phyloP scores from a whole-genome alignment of 2,113 vertebrate species.

The Paramormyrops kingsleyae region DNA sequence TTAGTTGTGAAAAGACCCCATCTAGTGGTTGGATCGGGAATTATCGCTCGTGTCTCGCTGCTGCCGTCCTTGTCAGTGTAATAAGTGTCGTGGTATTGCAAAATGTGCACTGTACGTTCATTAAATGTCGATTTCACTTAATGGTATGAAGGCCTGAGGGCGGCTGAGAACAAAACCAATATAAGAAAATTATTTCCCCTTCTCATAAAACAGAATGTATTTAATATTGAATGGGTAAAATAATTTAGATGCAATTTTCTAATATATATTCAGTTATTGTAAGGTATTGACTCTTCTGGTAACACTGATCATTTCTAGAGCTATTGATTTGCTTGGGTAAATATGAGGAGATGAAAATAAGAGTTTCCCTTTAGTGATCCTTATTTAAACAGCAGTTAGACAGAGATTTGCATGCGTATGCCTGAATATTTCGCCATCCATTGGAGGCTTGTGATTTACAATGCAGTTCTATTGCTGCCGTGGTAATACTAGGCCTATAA shows the following conservation, averaged over 20 bases:
- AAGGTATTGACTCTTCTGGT: background rate
- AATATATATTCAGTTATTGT: background rate
- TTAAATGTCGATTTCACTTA: background rate
- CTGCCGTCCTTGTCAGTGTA: background rate
- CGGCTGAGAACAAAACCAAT: background rate
- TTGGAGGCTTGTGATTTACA: background rate
- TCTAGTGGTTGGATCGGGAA: constrained; percentile 32
- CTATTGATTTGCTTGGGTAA: background rate
- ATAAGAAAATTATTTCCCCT: background rate
- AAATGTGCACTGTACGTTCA: constrained; percentile 5
- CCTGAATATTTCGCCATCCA: background rate
- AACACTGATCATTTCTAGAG: background rate
- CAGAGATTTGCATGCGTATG: background rate
- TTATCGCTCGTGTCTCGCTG: background rate
- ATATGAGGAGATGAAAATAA: background rate
- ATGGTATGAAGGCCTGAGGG: background rate
- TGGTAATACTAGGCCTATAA: background rate
- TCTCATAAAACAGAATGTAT: background rate
- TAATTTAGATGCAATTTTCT: background rate
- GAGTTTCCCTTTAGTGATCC: background rate
- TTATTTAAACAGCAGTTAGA: background rate
- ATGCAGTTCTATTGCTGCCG: background rate
- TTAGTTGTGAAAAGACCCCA: constrained; percentile 40
- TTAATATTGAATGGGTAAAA: background rate
- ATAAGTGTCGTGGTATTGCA: background rate